phyloP scores from a whole-genome alignment of 1,140 invertebrate species.

The Paraescarpia echinospica region DNA sequence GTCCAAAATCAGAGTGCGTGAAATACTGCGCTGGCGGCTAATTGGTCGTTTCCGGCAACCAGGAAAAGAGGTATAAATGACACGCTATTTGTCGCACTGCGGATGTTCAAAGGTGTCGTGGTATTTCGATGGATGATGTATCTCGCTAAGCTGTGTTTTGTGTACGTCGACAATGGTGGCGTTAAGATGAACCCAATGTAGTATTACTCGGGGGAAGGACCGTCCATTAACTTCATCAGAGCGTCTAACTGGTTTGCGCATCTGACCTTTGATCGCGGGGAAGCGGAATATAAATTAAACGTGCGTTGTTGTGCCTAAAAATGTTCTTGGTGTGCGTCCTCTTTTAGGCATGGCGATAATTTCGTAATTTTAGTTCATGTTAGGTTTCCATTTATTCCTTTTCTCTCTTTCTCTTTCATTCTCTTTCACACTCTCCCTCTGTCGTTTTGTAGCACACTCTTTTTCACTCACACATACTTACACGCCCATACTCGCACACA shows the following conservation, averaged over 20 bases:
- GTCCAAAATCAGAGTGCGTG: not conserved
- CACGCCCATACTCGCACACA: too few species aligned
- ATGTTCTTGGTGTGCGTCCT: not conserved
- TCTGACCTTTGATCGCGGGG: not conserved
- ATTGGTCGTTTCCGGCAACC: not conserved
- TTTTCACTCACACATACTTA: not conserved
- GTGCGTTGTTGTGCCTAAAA: not conserved
- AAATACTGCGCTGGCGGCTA: not conserved
- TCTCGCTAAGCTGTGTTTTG: not conserved
- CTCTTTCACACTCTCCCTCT: not conserved
- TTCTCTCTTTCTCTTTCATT: not conserved
- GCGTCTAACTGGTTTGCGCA: not conserved
- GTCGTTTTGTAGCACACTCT: too few species aligned
- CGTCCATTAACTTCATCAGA: not conserved
- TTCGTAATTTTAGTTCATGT: too few species aligned
- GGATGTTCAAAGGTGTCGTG: not conserved
- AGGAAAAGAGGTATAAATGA: not conserved
- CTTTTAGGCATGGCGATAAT: too few species aligned
- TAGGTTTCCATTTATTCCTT: not conserved
- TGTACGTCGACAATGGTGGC: not conserved
- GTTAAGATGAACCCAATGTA: not conserved
- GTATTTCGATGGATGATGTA: not conserved
- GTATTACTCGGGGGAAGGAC: not conserved
- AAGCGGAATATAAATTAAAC: not conserved
- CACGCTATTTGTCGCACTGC: not conserved